Evolutionary conservation across 2,888 invertebrate genomes (phyloP), one percentile per base, ranked within the genome.

Genomic region (Drosophila suboccidentalis): DNA sequence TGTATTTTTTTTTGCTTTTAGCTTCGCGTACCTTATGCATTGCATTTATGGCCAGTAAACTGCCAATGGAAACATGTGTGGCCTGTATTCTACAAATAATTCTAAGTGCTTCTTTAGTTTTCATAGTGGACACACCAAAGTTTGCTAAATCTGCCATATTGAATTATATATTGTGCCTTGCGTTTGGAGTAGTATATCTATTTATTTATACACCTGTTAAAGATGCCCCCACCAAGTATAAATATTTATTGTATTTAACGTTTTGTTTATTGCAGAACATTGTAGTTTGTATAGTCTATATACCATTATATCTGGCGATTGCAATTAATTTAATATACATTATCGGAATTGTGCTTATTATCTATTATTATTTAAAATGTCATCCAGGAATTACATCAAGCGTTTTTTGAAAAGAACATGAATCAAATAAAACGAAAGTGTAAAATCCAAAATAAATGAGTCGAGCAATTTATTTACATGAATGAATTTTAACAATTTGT

Each of bases 171-270:
- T 69, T 82, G 44, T 87, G 85, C 43, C 53, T 87, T 11, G 49
- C 79, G 9, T 87, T 83, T 32, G 83, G 87, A 22, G 64, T 58
- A 10, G 83, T 83, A 0, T 83, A 87, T 59, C 13, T 83, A 9
- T 87, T 87, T 60, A 76, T 83, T 43, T 83, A 81, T 49, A 72
- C 70, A n/a, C 82, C 85, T 13, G 66, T 87, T 6, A 75, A 64
- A 4, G 87, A 83, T 71, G 75, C 63, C 5, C 85, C 87, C 1
- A 84, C 87, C 26, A 83, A 78, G 58, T 51, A 63, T 26, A 87
- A 82, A 34, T 87, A 87, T 46, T n/a, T 47, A 2, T 10, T 65
- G 22, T 87, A 85, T 49, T 66, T 83, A 3, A 17, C 58, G 9
- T 34, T 85, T 41, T 87, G 85, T 32, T 51, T 71, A 3, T 6